phyloP scores from a whole-genome alignment of 1,140 invertebrate genomes.

The Drosophila pseudoananassae region DNA sequence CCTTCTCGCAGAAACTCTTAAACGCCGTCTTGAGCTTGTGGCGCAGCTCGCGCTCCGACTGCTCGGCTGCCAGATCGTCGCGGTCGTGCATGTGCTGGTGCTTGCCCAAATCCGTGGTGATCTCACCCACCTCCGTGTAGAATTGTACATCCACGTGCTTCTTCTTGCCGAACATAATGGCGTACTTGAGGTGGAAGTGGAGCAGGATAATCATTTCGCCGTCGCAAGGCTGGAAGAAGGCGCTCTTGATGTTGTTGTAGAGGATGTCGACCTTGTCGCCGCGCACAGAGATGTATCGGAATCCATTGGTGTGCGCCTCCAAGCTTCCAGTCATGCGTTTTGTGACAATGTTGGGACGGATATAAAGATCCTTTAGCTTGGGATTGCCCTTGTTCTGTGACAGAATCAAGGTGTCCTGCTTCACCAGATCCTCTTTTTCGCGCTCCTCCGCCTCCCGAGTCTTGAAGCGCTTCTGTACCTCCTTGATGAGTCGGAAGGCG shows the following conservation, averaged over 20 bases:
- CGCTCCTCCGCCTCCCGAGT: conserved; percentile 99
- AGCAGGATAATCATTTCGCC: conserved; percentile 99
- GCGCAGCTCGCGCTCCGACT: conserved; percentile 97
- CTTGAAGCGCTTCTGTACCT: conserved; percentile 99
- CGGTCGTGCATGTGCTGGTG: conserved; percentile 99
- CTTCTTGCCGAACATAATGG: conserved; percentile 99
- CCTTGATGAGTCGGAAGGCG: conserved; percentile 98
- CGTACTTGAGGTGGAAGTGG: conserved; percentile 99
- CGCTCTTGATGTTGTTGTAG: conserved; percentile 99
- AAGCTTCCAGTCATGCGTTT: conserved; percentile 98
- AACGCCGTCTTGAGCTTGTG: conserved; percentile 99
- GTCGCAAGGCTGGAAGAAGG: conserved; percentile 99
- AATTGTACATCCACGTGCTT: conserved; percentile 99
- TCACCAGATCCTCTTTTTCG: conserved; percentile 99
- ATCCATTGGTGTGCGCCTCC: conserved; percentile 98
- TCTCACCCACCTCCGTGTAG: conserved; percentile 99
- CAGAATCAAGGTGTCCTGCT: conserved; percentile 98
- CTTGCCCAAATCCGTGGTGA: conserved; percentile 99
- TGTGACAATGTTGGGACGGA: conserved; percentile 98
- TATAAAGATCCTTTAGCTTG: conserved; percentile 99
- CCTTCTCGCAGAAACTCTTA: conserved; percentile 99
- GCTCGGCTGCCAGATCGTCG: conserved; percentile 99
- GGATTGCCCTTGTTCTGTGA: conserved; percentile 99
- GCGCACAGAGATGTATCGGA: conserved; percentile 98
- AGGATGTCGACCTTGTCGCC: conserved; percentile 99